These are phyloP conservation scores for Camelus bactrianus DNA, from an alignment of 2,113 vertebrate genomes.

Conservation along the genomic window DNA sequence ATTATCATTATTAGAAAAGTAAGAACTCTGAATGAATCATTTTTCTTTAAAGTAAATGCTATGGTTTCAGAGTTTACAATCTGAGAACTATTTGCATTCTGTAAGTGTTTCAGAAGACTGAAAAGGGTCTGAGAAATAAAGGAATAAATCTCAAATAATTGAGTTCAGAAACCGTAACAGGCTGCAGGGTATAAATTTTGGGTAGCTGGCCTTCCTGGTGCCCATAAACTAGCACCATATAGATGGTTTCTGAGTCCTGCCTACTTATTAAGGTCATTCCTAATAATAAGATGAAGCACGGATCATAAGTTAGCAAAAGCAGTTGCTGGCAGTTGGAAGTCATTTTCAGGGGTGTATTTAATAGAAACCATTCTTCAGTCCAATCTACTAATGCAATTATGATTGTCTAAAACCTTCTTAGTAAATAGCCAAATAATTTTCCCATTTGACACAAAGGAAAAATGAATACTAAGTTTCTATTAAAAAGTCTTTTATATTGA, in stretches of 20 bases:
- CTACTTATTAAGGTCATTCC: constrained; percentile 58
- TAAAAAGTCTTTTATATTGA: background rate
- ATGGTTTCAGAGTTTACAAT: background rate
- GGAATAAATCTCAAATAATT: constrained; percentile 71
- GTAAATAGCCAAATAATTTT: background rate
- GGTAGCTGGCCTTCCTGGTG: background rate
- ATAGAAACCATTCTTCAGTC: background rate
- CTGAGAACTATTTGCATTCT: constrained; percentile 21
- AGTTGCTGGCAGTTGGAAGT: background rate
- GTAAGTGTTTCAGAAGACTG: constrained; percentile 40
- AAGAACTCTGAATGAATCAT: background rate
- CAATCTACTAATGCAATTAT: background rate
- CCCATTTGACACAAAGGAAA: background rate
- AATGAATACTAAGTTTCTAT: background rate
- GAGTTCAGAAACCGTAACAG: constrained; percentile 70
- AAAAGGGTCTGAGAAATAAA: constrained; percentile 30
- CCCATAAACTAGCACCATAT: constrained; percentile 36
- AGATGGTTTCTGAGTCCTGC: background rate
- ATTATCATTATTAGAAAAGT: background rate
- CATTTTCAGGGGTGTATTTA: background rate
- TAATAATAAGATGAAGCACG: constrained; percentile 40
- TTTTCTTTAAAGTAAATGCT: background rate
- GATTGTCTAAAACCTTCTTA: background rate
- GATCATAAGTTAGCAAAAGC: constrained; percentile 53
- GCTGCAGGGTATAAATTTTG: constrained; percentile 56